phyloP scores from a whole-genome alignment of 92 coral and sea anemone genomes.

The Phenganax stokvisi region DNA sequence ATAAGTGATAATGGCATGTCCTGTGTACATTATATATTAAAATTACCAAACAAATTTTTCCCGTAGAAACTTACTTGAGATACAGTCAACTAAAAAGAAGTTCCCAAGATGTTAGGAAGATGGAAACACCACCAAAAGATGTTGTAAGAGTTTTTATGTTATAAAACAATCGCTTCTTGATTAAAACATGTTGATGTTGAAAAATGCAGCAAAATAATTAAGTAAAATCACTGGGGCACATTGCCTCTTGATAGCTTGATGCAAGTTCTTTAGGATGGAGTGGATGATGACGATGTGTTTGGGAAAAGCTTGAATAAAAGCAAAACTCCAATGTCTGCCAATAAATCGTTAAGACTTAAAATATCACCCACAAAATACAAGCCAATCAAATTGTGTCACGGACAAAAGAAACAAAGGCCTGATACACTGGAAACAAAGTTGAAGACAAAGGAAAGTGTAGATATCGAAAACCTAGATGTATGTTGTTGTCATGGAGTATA shows the following conservation, averaged over 20 bases:
- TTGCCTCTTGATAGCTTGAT: no score
- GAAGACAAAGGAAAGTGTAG: neutral
- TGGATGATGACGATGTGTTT: conserved; percentile 67
- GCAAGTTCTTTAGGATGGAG: neutral
- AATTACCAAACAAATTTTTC: neutral
- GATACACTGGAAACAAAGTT: neutral
- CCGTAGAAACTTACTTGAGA: conserved; percentile 64
- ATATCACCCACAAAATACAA: conserved; percentile 63
- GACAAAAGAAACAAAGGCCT: conserved; percentile 53
- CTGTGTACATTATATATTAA: neutral
- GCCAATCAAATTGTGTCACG: conserved; percentile 84
- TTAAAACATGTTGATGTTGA: no score
- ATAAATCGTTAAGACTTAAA: conserved; percentile 56
- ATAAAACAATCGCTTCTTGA: no score
- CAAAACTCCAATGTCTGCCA: conserved; percentile 38
- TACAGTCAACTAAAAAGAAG: conserved; percentile 62
- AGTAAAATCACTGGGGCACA: no score
- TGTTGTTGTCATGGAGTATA: neutral
- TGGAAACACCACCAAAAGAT: conserved; percentile 41
- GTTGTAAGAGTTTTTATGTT: neutral
- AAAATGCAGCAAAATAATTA: no score
- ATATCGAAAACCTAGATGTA: neutral
- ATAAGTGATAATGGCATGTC: no score
- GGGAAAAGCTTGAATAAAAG: conserved; percentile 74
- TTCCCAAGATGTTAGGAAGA: conserved; percentile 35